phyloP scores from a whole-genome alignment of 2,113 vertebrate genomes.

The Riparia riparia region DNA sequence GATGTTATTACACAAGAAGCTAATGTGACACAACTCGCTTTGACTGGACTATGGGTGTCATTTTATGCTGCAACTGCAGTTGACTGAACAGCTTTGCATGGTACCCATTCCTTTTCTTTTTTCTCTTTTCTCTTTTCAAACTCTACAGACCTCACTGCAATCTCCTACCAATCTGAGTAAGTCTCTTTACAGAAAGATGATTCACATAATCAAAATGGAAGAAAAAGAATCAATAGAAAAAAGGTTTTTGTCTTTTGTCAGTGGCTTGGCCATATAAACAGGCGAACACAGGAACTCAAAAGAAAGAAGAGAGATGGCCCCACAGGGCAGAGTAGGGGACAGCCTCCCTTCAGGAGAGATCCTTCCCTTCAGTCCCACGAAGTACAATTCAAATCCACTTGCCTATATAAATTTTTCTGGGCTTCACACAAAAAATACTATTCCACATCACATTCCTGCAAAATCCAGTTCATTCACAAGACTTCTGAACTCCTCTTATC shows the following conservation, averaged over 20 bases:
- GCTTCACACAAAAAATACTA: background rate
- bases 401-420: background rate
- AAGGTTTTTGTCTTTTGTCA: background rate
- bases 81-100: background rate
- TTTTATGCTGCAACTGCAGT: background rate
- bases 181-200: background rate
- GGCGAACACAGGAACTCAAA: background rate
- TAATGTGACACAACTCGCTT: constrained; percentile 18
- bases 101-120: background rate
- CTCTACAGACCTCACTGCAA: background rate
- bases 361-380: background rate
- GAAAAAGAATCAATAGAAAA: background rate
- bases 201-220: background rate
- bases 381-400: background rate
- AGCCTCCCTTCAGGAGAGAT: background rate
- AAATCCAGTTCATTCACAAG: background rate
- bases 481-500: background rate
- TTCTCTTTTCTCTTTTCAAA: background rate
- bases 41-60: background rate
- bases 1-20: constrained; percentile 3
- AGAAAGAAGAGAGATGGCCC: accelerated
- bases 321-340: background rate
- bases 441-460: background rate
- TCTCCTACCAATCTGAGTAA: background rate
- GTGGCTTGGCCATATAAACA: background rate